Base-by-base conservation (phyloP, 1,140 invertebrate species). In the Ceratitis capitata region DNA sequence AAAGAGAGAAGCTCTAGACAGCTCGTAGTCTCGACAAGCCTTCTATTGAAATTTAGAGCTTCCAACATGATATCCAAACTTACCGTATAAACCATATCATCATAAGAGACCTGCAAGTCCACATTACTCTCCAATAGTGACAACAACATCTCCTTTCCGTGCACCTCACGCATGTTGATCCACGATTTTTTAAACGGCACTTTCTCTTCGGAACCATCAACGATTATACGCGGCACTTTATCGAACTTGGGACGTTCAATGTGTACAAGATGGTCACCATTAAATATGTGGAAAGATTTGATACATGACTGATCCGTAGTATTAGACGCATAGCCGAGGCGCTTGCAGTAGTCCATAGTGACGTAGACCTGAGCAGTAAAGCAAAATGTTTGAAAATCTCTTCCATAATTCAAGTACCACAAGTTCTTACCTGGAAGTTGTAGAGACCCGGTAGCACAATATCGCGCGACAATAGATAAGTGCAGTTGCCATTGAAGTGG, bases 401-500 rank as follows among this genome's bases (percentile, higher is more conserved):
- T n/a, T n/a, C n/a, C n/a, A n/a, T 53, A n/a, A 84, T 26, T 12
- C 7, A 19, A 19, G 5, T 14, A 35, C 58, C 56, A 51, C 42
- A 14, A 29, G 6, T 5, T 58, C 86, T 88, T 87, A 94, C 94
- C 92, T 96, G 93, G 92, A 96, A 96, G n/a, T 93, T 93, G 35
- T 91, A 88, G 5, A 90, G 90, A 82, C 95, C 94, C 0, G 94
- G 92, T 2, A 92, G 88, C 10, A 93, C 89, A 2, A 93, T 91
- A 90, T 96, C 95, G 45, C 95, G 92, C 0, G 96, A 95, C 16
- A 96, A 93, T 10, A 97, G 90, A 88, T 97, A 97, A 0, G 96
- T 96, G 89, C 96, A 97, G 88, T 97, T 97, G 16, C 95, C 95
- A 86, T 95, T 93, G 87, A 95, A 95, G 0, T 94, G 95, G 78